A percentile compares a stretch with the other conserved stretches of the same genome.
These are phyloP conservation scores for Drosophila emarginata DNA, from an alignment of 2,888 invertebrate species.

Conservation along the genomic window DNA sequence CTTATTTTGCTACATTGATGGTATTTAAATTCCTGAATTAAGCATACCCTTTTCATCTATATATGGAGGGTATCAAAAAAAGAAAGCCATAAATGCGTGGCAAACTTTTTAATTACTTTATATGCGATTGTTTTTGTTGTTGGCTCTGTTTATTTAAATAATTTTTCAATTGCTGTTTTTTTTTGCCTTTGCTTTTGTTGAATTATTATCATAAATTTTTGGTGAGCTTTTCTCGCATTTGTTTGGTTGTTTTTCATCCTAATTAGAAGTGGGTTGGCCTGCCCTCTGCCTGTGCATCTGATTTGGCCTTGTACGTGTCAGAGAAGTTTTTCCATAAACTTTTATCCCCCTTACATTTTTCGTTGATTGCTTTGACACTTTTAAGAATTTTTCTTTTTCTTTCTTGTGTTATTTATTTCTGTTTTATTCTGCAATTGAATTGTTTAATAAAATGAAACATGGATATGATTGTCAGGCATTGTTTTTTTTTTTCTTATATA, in stretches of 20 bases:
- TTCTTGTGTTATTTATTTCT: slow-evolving; percentile 9
- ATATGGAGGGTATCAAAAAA: slow-evolving; percentile 34
- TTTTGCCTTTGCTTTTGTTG: slow-evolving; percentile 34
- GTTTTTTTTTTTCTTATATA: background rate
- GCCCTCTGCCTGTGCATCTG: background rate
- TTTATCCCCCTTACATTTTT: slow-evolving; percentile 42
- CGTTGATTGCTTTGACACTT: slow-evolving; percentile 76
- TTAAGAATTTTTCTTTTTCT: slow-evolving; percentile 46
- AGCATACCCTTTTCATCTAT: background rate
- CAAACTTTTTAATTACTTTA: slow-evolving; percentile 75
- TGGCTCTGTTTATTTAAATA: slow-evolving; percentile 62
- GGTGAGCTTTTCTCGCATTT: slow-evolving; percentile 29
- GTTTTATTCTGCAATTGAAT: slow-evolving; percentile 61
- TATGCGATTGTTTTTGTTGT: slow-evolving; percentile 47
- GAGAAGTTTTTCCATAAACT: slow-evolving; percentile 61
- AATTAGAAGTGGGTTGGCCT: slow-evolving; percentile 64
- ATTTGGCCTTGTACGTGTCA: slow-evolving; percentile 57
- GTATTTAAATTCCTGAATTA: too few relatives aligned
- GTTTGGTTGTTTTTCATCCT: slow-evolving; percentile 39
- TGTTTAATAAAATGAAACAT: slow-evolving; percentile 60
- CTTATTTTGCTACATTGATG: too few relatives aligned
- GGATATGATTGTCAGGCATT: slow-evolving; percentile 56
- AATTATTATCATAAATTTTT: slow-evolving; percentile 78
- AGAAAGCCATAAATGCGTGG: slow-evolving; percentile 67
- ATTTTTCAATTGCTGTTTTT: slow-evolving; percentile 50